These are phyloP conservation scores for Papilio xuthus DNA, from an alignment of 1,140 invertebrate species.

Conservation along the genomic window DNA sequence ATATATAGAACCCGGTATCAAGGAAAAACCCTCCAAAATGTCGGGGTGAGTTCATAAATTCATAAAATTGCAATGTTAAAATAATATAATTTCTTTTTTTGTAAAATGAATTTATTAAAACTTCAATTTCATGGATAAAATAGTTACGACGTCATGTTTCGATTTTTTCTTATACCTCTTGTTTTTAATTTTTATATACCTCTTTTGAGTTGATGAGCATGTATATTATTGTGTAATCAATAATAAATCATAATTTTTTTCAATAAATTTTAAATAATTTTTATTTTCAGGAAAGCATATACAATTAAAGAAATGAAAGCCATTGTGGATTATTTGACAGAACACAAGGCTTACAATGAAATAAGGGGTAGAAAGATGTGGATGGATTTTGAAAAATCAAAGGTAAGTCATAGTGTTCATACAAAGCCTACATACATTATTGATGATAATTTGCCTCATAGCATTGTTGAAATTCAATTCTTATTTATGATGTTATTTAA, in stretches of 20 bases:
- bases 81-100: background rate
- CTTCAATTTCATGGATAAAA: background rate
- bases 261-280: slow-evolving; percentile 35
- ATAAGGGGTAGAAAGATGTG: slow-evolving; percentile 71
- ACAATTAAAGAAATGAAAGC: slow-evolving; percentile 70
- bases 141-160: background rate
- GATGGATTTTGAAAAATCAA: slow-evolving; percentile 65
- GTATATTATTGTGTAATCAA: background rate
- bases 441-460: no score
- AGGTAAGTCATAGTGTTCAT: slow-evolving; percentile 51
- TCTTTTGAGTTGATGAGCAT: background rate
- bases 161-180: background rate
- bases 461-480: no score
- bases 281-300: slow-evolving; percentile 69
- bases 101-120: background rate
- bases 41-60: slow-evolving; percentile 55
- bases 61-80: background rate
- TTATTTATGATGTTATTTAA: no score
- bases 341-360: slow-evolving; percentile 61
- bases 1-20: slow-evolving; percentile 12
- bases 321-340: slow-evolving; percentile 69
- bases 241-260: background rate
- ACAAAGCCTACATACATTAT: background rate
- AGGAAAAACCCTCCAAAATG: slow-evolving; percentile 63
- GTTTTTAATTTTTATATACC: background rate